Evolutionary conservation across 2,888 invertebrate species (phyloP), one percentile per base, ranked within the genome.

Genomic region (Thelaira solivaga): DNA sequence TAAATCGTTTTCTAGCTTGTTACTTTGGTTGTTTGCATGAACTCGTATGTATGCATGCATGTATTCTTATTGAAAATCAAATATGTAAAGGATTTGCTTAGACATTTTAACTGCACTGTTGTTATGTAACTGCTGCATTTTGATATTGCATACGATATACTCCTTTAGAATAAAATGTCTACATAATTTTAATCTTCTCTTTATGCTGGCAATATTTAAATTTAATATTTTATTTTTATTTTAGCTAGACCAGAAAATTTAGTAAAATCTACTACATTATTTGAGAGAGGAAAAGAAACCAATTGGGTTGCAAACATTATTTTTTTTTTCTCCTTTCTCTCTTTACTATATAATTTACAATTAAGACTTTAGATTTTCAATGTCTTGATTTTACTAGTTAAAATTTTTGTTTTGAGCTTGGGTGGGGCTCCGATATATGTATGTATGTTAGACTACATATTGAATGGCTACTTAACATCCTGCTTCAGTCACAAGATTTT

Each of bases 231-330:
- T 43, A 45, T 4, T 67, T 49, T 67, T 22, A 34, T 59, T 59
- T 41, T 22, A 76, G 72, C 73, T 76, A 82, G 83, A 82, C 83
- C 85, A 82, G 83, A 84, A 83, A 82, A 84, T 82, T 82, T 82
- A 82, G 81, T 11, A 47, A 24, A 69, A 74, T 47, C 51, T 62
- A 22, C 68, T 31, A 76, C 80, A 76, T 81, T 67, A 34, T 71
- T 62, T 84, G 81, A 79, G 82, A 82, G 79, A 79, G 81, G 67
- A 39, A 43, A 24, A 36, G 24, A 45, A 8, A 34, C 55, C 24
- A 39, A n/a, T 13, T 18, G 24, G 36, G n/a, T 4, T 5, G 8
- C 8, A 29, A 2, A 53, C 31, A 20, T 5, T 16, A 51, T 41
- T 16, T 29, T 18, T 13, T 39, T 18, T 26, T 49, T 22, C 22